phyloP scores from a whole-genome alignment of 1,140 invertebrate genomes.

The Musca domestica region DNA sequence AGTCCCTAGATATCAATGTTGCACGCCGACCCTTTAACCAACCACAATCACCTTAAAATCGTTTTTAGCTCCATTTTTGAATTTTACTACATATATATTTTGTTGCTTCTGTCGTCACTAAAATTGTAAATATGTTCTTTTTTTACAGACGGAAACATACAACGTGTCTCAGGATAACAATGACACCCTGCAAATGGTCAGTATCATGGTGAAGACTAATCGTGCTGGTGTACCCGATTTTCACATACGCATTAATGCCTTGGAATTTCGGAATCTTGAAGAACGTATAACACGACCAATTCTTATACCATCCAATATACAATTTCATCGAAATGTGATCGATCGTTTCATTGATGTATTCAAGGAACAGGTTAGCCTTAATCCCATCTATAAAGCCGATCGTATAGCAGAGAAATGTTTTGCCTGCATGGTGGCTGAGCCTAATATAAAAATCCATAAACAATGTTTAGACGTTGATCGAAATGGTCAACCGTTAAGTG shows the following conservation, averaged over 20 bases:
- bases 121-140: slow-evolving; percentile 18
- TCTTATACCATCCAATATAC: slow-evolving; percentile 71
- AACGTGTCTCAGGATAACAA: slow-evolving; percentile 63
- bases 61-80: background rate
- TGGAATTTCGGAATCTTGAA: slow-evolving; percentile 77
- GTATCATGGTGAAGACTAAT: slow-evolving; percentile 71
- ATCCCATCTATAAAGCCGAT: slow-evolving; percentile 66
- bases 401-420: slow-evolving; percentile 79
- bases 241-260: slow-evolving; percentile 71
- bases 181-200: slow-evolving; percentile 73
- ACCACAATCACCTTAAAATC: no score
- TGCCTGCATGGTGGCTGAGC: slow-evolving; percentile 77
- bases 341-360: slow-evolving; percentile 85
- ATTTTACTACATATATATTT: background rate
- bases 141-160: slow-evolving; percentile 69
- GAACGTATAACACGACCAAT: slow-evolving; percentile 73
- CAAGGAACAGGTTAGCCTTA: slow-evolving; percentile 69
- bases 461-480: slow-evolving; percentile 61
- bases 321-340: slow-evolving; percentile 74
- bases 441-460: slow-evolving; percentile 80
- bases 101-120: no score
- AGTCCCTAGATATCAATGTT: no score
- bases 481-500: slow-evolving; percentile 39
- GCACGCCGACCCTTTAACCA: no score
- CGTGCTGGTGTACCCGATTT: slow-evolving; percentile 60